phyloP scores from a whole-genome alignment of 1,140 invertebrate genomes.

The Philaenus spumarius region DNA sequence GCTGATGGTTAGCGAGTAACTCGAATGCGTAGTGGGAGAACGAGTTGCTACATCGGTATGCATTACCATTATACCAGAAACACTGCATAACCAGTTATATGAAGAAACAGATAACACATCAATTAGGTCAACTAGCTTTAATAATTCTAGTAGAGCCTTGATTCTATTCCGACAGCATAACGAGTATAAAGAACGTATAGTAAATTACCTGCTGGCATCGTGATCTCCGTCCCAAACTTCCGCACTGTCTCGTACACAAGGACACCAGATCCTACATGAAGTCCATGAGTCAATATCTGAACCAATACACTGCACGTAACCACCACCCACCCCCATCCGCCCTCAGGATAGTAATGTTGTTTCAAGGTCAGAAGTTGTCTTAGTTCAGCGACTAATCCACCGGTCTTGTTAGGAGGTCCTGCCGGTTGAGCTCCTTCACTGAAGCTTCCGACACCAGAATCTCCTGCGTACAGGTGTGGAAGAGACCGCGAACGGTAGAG shows the following conservation, averaged over 20 bases:
- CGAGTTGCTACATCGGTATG: no score
- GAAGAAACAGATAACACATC: no score
- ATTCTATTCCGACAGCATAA: no score
- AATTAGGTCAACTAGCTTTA: no score
- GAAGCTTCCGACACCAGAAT: conserved; percentile 40
- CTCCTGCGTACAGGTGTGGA: conserved; percentile 38
- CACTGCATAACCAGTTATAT: no score
- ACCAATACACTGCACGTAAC: conserved; percentile 51
- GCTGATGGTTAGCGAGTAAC: no score
- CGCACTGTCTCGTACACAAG: conserved; percentile 45
- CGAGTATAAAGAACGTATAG: no score
- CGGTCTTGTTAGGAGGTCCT: conserved; percentile 9
- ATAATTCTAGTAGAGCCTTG: no score
- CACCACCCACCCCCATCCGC: conserved; percentile 67
- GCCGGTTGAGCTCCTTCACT: conserved; percentile 33
- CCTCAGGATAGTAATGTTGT: conserved; percentile 67
- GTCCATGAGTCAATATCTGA: conserved; percentile 54
- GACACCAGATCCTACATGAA: conserved; percentile 51
- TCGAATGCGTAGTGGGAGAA: no score
- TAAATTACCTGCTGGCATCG: conserved; percentile 45
- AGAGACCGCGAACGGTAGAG: conserved; percentile 40
- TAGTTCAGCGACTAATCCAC: conserved; percentile 39
- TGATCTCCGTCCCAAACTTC: conserved; percentile 43
- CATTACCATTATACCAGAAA: no score
- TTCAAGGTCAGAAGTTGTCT: conserved; percentile 51